A percentile compares a stretch with the other conserved stretches of the same genome.
Evolutionary conservation across 2,888 invertebrate genomes (phyloP).

Genomic region (Ophraella communa): DNA sequence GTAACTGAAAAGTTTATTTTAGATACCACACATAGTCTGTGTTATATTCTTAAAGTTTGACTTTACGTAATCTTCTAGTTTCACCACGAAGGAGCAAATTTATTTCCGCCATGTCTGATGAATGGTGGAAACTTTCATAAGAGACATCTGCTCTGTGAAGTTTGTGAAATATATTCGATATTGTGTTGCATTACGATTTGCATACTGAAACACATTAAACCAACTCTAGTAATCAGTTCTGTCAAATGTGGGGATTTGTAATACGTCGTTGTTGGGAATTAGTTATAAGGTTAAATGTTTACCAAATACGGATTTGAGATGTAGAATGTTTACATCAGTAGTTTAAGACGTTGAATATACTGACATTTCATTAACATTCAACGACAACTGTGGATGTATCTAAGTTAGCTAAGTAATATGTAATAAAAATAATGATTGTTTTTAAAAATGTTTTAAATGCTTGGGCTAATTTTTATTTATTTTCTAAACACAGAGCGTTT

Average conservation of each 20-base stretch:
- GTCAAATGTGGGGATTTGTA: slow-evolving; percentile 22
- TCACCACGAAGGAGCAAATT: slow-evolving; percentile 40
- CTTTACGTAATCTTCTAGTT: slow-evolving; percentile 42
- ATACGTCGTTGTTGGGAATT: slow-evolving; percentile 21
- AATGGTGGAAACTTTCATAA: slow-evolving; percentile 43
- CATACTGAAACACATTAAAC: slow-evolving; percentile 29
- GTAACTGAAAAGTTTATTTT: slow-evolving; percentile 22
- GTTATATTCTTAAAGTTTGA: slow-evolving; percentile 17
- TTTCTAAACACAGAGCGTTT: too few relatives aligned
- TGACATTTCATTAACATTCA: too few relatives aligned
- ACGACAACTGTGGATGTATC: not conserved
- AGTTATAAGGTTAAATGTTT: slow-evolving; percentile 14
- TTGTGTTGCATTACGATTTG: slow-evolving; percentile 33
- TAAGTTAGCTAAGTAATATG: not conserved
- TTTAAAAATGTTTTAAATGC: too few relatives aligned
- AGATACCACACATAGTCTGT: slow-evolving; percentile 17
- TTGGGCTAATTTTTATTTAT: too few relatives aligned
- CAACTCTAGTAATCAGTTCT: slow-evolving; percentile 21
- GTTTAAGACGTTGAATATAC: not conserved
- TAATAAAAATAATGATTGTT: too few relatives aligned
- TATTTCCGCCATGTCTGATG: slow-evolving; percentile 45
- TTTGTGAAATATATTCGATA: slow-evolving; percentile 30
- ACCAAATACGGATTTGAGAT: not conserved
- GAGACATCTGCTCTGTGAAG: slow-evolving; percentile 36
- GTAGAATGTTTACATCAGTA: not conserved